phyloP scores from a whole-genome alignment of 1,140 invertebrate species.

The Musca vetustissima region DNA sequence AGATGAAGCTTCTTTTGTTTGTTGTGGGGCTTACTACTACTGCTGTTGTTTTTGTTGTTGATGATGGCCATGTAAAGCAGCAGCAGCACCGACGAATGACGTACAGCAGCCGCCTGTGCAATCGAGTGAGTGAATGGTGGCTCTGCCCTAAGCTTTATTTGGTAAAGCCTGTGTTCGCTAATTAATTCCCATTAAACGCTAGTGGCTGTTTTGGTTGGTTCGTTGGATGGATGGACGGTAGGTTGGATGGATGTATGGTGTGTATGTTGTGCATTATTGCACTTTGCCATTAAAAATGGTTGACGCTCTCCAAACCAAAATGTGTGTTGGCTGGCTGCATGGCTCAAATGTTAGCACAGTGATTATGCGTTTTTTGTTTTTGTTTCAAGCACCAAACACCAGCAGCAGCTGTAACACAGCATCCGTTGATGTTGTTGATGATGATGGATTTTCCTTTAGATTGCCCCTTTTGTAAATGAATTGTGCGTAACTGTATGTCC shows the following conservation, averaged over 20 bases:
- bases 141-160: conserved; percentile 24
- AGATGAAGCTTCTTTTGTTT: conserved; percentile 11
- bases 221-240: not conserved
- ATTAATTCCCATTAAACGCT: conserved; percentile 31
- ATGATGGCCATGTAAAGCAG: conserved; percentile 11
- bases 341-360: not conserved
- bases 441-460: conserved; percentile 18
- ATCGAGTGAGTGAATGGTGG: conserved; percentile 15
- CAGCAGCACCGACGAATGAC: not conserved
- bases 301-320: not conserved
- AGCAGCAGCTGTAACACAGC: too few species aligned
- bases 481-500: not conserved
- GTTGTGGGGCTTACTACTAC: not conserved
- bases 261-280: conserved; percentile 1
- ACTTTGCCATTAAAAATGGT: conserved; percentile 23
- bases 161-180: conserved; percentile 28
- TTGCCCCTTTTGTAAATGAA: conserved; percentile 13
- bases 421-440: conserved; percentile 4
- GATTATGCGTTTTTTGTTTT: conserved; percentile 18
- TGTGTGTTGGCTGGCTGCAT: not conserved
- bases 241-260: conserved; percentile 2
- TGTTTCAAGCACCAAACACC: not conserved
- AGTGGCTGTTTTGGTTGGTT: conserved; percentile 15
- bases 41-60: too few species aligned
- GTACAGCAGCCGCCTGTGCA: not conserved